These are phyloP conservation scores for Megalops atlanticus DNA, from an alignment of 2,113 vertebrate genomes.

Conservation along the genomic window DNA sequence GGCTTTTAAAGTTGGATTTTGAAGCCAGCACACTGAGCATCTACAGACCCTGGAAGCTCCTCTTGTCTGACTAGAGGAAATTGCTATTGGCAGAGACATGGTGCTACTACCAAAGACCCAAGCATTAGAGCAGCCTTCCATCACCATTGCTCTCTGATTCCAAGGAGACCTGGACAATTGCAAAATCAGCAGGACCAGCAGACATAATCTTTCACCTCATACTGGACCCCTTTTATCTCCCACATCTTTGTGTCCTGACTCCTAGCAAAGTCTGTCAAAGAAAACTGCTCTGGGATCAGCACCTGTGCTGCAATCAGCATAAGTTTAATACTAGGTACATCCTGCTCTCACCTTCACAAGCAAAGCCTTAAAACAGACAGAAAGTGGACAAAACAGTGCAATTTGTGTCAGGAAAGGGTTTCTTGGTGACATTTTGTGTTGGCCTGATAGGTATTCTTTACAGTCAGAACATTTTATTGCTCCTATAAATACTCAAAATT, in stretches of 20 bases:
- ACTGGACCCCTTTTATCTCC: constrained; percentile 1
- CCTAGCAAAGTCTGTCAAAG: not conserved
- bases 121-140: constrained; percentile 49
- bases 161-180: constrained; percentile 49
- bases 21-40: not conserved
- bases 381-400: not conserved
- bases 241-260: not conserved
- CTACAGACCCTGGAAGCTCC: not conserved
- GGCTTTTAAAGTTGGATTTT: not conserved
- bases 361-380: not conserved
- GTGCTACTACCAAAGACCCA: not conserved
- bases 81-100: not conserved
- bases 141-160: constrained; percentile 42
- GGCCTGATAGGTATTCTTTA: not conserved
- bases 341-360: not conserved
- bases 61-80: not conserved
- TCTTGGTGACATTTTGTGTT: not conserved
- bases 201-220: not conserved
- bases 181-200: constrained; percentile 53
- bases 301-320: not conserved
- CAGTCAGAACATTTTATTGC: not conserved
- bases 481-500: too few relatives aligned
- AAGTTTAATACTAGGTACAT: too few relatives aligned
- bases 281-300: not conserved
- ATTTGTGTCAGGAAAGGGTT: not conserved